phyloP scores from a whole-genome alignment of 2,113 vertebrate species.

The Corvus moneduloides region DNA sequence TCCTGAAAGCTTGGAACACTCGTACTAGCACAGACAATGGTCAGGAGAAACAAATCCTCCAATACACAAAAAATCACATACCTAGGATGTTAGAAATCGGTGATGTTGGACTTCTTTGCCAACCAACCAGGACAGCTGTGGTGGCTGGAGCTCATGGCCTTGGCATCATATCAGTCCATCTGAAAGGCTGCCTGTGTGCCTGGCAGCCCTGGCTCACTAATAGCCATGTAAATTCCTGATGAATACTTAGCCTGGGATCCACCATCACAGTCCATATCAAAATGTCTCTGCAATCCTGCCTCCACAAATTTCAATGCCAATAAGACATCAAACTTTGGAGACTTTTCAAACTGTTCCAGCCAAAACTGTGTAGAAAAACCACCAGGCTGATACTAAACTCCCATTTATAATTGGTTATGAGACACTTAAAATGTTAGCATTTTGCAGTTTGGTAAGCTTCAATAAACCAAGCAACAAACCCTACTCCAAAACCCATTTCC shows the following conservation, averaged over 20 bases:
- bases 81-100: not conserved
- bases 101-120: not conserved
- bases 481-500: not conserved
- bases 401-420: not conserved
- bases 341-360: not conserved
- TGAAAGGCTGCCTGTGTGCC: not conserved
- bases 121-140: not conserved
- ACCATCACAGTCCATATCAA: not conserved
- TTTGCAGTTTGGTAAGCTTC: not conserved
- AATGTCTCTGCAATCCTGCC: not conserved
- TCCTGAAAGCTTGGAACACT: not conserved
- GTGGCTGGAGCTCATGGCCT: not conserved
- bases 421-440: not conserved
- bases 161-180: not conserved
- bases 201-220: not conserved
- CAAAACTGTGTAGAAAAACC: not conserved
- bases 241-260: not conserved
- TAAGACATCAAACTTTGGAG: not conserved
- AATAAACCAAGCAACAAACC: not conserved
- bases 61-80: not conserved
- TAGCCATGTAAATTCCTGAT: not conserved
- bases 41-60: not conserved
- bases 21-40: not conserved
- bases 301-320: not conserved
- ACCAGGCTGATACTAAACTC: not conserved